Conservation (phyloP, 2,113 vertebrate species). For the Lipotes vexillifer region DNA sequence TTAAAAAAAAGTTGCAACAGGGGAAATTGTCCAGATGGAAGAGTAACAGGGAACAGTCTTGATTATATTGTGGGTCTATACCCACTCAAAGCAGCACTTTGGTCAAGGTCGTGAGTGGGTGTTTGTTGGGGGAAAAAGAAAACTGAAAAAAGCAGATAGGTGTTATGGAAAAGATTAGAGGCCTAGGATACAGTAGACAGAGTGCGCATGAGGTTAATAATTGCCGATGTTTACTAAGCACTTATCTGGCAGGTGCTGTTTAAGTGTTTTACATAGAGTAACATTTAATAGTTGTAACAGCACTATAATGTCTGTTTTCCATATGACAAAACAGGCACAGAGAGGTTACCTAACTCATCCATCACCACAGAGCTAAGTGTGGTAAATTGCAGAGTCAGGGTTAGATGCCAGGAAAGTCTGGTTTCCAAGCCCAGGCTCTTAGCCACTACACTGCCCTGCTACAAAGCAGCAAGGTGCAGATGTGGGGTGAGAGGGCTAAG, state of each 20-base stretch:
- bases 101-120: not conserved
- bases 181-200: not conserved
- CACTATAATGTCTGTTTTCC: not conserved
- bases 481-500: not conserved
- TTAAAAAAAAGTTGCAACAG: no score
- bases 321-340: not conserved
- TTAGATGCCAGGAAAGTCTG: not conserved
- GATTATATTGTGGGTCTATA: not conserved
- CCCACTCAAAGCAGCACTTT: not conserved
- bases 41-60: not conserved
- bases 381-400: not conserved
- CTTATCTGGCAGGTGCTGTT: not conserved
- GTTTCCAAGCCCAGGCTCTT: not conserved
- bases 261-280: not conserved
- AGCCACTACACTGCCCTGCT: not conserved
- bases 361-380: not conserved
- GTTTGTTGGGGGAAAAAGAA: not conserved
- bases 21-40: not conserved
- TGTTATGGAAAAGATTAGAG: not conserved
- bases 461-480: not conserved
- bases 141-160: not conserved
- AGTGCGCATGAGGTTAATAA: not conserved
- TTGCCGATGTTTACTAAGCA: not conserved
- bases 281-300: not conserved
- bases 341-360: not conserved